These are phyloP conservation scores for Pseudopleuronectes americanus DNA, from an alignment of 2,797 vertebrate genomes.

Conservation along the genomic window DNA sequence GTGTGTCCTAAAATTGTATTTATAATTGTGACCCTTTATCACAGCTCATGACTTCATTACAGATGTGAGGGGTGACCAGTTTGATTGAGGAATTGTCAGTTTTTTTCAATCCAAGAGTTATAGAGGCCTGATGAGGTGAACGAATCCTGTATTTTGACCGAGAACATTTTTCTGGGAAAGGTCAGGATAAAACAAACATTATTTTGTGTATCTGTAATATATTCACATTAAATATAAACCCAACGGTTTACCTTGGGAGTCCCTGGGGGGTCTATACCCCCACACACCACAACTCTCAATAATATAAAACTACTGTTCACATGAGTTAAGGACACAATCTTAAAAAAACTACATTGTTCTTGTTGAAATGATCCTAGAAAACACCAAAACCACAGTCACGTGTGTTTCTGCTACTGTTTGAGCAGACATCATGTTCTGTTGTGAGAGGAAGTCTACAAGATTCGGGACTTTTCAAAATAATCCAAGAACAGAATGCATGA, in stretches of 20 bases:
- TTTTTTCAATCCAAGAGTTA: neutral
- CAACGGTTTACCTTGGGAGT: conserved; percentile 7
- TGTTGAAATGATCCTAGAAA: conserved; percentile 17
- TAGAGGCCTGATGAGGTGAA: neutral
- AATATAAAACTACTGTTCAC: conserved; percentile 5
- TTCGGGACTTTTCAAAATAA: conserved; percentile 20
- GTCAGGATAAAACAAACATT: conserved; percentile 4
- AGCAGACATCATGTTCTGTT: conserved; percentile 1
- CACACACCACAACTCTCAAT: neutral
- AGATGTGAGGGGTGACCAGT: neutral
- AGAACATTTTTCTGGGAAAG: neutral
- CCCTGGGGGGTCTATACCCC: neutral
- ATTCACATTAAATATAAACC: neutral
- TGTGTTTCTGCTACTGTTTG: conserved; percentile 17
- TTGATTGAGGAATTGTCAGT: neutral
- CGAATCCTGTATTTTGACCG: too few relatives aligned
- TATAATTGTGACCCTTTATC: neutral
- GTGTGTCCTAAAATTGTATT: neutral
- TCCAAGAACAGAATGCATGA: conserved; percentile 23
- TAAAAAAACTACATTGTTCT: neutral
- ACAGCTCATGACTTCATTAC: neutral
- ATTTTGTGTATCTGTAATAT: neutral
- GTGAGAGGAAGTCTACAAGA: conserved; percentile 34
- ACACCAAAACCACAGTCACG: neutral
- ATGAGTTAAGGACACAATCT: neutral